Percentiles rank a stretch among this genome's conserved stretches.
phyloP scores from a whole-genome alignment of 2,113 vertebrate species.

The Crotalus viridis region DNA sequence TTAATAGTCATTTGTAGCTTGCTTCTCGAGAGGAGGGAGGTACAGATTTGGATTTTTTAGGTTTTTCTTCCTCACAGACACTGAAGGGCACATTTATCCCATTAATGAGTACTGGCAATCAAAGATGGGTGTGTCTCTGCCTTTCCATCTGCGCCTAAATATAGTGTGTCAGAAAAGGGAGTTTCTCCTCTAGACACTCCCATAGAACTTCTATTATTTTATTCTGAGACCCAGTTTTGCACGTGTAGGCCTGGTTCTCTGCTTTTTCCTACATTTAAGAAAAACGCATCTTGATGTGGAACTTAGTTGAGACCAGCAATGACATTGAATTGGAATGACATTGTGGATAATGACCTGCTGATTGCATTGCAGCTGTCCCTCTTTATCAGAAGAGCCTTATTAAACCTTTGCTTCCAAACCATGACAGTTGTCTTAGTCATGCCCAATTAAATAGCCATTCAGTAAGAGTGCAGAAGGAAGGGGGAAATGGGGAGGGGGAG shows the following conservation, averaged over 20 bases:
- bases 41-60: neutral
- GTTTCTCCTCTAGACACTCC: neutral
- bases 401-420: conserved; percentile 31
- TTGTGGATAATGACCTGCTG: conserved; percentile 54
- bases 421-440: conserved; percentile 33
- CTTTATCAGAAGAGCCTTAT: conserved; percentile 21
- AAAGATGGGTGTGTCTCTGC: neutral
- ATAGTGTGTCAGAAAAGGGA: neutral
- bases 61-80: neutral
- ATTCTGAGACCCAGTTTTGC: neutral
- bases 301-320: conserved; percentile 24
- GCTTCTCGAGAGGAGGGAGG: neutral
- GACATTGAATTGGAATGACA: conserved; percentile 48
- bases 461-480: conserved; percentile 13
- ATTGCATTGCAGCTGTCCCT: conserved; percentile 29
- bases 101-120: conserved; percentile 1
- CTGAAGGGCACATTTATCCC: neutral
- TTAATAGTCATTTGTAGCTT: neutral
- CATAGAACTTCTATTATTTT: neutral
- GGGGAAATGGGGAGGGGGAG: neutral
- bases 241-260: neutral
- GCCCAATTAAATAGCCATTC: conserved; percentile 26
- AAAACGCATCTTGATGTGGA: conserved; percentile 4
- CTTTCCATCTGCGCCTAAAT: neutral
- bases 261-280: conserved; percentile 2